Base-by-base conservation (phyloP, 2,797 vertebrate species). In the Pangasius krempfi region DNA sequence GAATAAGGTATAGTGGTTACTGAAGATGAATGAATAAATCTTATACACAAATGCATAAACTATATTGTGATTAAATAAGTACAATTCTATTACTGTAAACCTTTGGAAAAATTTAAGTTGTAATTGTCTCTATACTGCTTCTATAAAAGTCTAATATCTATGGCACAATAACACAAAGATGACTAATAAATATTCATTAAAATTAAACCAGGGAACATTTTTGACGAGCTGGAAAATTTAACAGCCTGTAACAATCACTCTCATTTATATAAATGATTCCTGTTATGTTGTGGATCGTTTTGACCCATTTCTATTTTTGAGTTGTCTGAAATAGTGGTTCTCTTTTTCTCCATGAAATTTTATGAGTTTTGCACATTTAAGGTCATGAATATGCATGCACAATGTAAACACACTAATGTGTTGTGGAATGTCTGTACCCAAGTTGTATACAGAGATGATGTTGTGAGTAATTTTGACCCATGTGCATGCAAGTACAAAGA, bases 381-480 rank as follows among this genome's bases (percentile, higher is more conserved):
- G 70, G 44, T 18, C 33, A 56, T 79, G 44, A 86, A 64, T 62
- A 18, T 86, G 25, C 40, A 50, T n/a, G 76, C 25, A 62, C 82
- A 89, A 30, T 89, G 5, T 86, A 52, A 27, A 72, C 76, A 76
- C 76, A 68, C 37, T 86, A 56, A 52, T 83, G 85, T 86, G 66
- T 73, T 37, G 76, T 83, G 52, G 47, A 81, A 73, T 44, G 50
- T 81, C 37, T 81, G 62, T 37, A 50, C 37, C 72, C 40, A 54
- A 8, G 80, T 60, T 86, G 50, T 86, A 79, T 86, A 89, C 84
- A 50, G 80, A 86, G 33, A 82, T 75, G 33, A 86, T 86, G 75
- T 56, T 89, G 56, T 54, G 50, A 52, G 84, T 80, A 75, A 47
- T 85, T 80, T 86, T 86, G 64, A 72, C 50, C 50, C 75, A 33